Percentiles rank a stretch among this genome's conserved stretches.
These are phyloP conservation scores for Pectinophora gossypiella DNA, from an alignment of 1,140 invertebrate species.

Conservation along the genomic window DNA sequence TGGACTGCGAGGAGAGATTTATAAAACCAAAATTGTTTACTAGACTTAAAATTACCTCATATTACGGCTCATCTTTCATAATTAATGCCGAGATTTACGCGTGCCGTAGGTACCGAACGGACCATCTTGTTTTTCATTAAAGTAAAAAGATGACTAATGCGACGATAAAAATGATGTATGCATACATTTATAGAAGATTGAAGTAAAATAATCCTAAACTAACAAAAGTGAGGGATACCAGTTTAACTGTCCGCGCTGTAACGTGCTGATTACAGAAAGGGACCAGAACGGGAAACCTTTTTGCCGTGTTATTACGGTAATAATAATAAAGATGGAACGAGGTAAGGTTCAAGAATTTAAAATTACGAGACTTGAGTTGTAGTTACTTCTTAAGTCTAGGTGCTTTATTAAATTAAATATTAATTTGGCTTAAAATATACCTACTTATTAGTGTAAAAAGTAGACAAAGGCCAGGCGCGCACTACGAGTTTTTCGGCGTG, in stretches of 20 bases:
- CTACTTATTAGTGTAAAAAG: too few relatives aligned
- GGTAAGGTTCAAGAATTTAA: too few relatives aligned
- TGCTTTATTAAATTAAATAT: too few relatives aligned
- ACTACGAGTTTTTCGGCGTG: too few relatives aligned
- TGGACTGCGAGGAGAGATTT: conserved; percentile 34
- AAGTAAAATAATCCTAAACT: not conserved
- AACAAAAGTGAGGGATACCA: not conserved
- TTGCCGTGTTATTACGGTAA: not conserved
- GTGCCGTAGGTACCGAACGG: not conserved
- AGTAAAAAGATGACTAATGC: conserved; percentile 3
- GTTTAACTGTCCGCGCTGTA: not conserved
- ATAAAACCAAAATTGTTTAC: conserved; percentile 38
- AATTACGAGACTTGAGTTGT: too few relatives aligned
- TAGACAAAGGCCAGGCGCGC: too few relatives aligned
- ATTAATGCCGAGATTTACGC: conserved; percentile 16
- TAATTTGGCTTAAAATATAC: too few relatives aligned
- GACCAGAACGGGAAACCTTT: not conserved
- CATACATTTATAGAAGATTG: not conserved
- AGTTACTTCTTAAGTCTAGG: too few relatives aligned
- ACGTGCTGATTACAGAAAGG: not conserved
- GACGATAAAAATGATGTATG: not conserved
- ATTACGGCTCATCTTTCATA: conserved; percentile 35
- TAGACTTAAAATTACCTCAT: conserved; percentile 28
- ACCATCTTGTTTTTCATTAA: conserved; percentile 1
- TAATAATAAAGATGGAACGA: not conserved